A percentile compares a stretch with the other conserved stretches of the same genome.
Evolutionary conservation across 2,797 vertebrate species (phyloP).

Genomic region (Macropus fuliginosus): DNA sequence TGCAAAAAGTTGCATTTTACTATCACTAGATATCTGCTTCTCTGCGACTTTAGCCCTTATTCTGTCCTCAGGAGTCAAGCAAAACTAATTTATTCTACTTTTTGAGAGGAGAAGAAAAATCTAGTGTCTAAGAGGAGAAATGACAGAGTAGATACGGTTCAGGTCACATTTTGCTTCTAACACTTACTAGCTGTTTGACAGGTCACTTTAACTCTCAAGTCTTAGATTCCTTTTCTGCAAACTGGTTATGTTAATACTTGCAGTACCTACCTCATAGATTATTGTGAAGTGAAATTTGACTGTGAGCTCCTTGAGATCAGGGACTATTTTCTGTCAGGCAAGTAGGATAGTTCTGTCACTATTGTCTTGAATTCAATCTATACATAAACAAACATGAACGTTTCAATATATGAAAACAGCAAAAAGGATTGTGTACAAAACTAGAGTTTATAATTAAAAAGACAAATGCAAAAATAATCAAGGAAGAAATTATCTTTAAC

Average conservation of each 20-base stretch:
- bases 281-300: background rate
- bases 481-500: background rate
- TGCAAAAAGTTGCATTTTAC: slow-evolving; percentile 28
- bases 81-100: background rate
- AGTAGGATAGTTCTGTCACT: background rate
- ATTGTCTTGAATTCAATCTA: background rate
- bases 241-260: background rate
- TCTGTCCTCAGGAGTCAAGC: background rate
- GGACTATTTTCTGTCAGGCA: background rate
- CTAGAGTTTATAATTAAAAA: background rate
- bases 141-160: background rate
- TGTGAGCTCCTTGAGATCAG: background rate
- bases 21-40: slow-evolving; percentile 24
- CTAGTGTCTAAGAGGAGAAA: too few relatives aligned
- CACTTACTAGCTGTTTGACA: background rate
- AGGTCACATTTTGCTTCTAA: background rate
- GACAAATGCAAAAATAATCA: background rate
- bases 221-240: background rate
- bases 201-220: background rate
- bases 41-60: background rate
- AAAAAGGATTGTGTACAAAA: background rate
- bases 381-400: background rate
- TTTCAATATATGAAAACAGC: background rate
- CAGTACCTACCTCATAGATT: background rate
- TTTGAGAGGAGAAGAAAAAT: too few relatives aligned